phyloP scores from a whole-genome alignment of 2,888 invertebrate species.

The Cheilosia scutellata region DNA sequence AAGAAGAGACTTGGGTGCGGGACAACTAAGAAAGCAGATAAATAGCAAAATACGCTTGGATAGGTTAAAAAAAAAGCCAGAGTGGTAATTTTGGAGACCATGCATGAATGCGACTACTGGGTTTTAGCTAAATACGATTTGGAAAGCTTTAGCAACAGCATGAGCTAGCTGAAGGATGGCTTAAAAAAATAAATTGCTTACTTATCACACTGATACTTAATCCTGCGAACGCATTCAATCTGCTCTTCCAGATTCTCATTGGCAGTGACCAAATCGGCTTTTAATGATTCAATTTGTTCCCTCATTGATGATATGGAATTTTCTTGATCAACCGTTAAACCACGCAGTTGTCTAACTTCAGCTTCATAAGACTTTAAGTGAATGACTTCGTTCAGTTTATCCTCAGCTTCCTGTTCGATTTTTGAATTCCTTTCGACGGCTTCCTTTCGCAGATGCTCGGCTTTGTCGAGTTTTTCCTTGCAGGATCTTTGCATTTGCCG shows the following conservation, averaged over 20 bases:
- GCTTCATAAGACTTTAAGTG: constrained; percentile 86
- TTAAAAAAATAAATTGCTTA: constrained; percentile 69
- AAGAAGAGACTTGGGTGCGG: constrained; percentile 66
- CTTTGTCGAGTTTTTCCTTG: constrained; percentile 87
- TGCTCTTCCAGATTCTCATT: constrained; percentile 85
- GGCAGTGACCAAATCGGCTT: constrained; percentile 85
- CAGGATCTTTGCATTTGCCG: constrained; percentile 90
- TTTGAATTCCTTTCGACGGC: constrained; percentile 83
- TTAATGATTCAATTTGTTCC: constrained; percentile 86
- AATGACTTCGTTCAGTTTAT: constrained; percentile 83
- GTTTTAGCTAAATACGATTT: not conserved
- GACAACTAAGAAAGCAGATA: constrained; percentile 67
- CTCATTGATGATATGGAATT: constrained; percentile 85
- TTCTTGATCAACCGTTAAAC: constrained; percentile 86
- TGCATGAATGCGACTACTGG: constrained; percentile 17
- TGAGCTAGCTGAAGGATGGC: not conserved
- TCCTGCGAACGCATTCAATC: constrained; percentile 84
- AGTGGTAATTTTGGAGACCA: constrained; percentile 14
- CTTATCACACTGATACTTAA: constrained; percentile 84
- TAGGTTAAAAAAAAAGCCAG: constrained; percentile 50
- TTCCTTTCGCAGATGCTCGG: constrained; percentile 86
- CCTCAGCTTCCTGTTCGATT: constrained; percentile 79
- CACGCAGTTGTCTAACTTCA: constrained; percentile 86
- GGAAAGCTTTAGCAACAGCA: not conserved
- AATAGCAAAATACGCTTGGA: constrained; percentile 64